These are phyloP conservation scores for Cyclophora albipunctata DNA, from an alignment of 2,888 invertebrate species.

Conservation along the genomic window DNA sequence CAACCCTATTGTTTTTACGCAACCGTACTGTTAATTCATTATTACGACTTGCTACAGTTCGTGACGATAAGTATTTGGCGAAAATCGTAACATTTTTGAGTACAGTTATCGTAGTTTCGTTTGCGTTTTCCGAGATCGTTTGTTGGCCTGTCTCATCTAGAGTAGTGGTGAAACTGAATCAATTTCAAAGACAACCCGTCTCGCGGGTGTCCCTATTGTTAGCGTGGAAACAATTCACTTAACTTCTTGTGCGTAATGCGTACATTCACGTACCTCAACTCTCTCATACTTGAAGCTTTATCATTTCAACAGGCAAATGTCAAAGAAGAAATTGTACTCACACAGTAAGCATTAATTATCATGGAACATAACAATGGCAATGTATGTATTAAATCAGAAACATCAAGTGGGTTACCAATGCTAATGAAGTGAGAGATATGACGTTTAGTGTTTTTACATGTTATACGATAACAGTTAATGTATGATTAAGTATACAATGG, in stretches of 20 bases:
- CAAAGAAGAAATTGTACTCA: too few species aligned
- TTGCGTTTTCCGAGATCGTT: background rate
- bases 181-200: constrained; percentile 53
- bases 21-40: constrained; percentile 4
- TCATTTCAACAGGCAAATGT: too few species aligned
- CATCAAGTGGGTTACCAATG: too few species aligned
- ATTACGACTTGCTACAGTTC: constrained; percentile 21
- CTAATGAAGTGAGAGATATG: too few species aligned
- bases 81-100: constrained; percentile 21
- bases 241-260: constrained; percentile 31
- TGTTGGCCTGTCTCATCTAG: constrained; percentile 16
- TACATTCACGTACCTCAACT: too few species aligned
- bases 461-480: too few species aligned
- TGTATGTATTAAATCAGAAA: too few species aligned
- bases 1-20: constrained; percentile 3
- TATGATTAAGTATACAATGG: too few species aligned
- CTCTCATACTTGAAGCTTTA: too few species aligned
- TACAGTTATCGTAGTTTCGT: constrained; percentile 13
- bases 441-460: too few species aligned
- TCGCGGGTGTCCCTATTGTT: constrained; percentile 58
- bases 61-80: constrained; percentile 25
- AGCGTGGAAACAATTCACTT: constrained; percentile 54
- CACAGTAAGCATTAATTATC: too few species aligned
- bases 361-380: too few species aligned
- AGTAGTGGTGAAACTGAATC: constrained; percentile 55